A percentile compares a stretch with the other conserved stretches of the same genome.
phyloP scores from a whole-genome alignment of 2,113 vertebrate species.

The Seriola dumerili region DNA sequence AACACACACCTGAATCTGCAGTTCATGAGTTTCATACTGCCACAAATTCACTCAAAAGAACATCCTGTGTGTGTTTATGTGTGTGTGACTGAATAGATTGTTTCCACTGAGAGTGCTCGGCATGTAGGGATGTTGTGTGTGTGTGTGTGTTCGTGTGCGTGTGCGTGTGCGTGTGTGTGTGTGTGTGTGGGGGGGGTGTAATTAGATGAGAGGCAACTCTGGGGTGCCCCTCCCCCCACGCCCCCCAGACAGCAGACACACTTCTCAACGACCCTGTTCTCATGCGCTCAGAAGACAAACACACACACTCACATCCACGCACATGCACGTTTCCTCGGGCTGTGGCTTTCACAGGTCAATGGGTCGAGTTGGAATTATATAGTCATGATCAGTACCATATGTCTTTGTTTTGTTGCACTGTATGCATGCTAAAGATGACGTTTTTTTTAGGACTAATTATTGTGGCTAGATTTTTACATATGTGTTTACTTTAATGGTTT shows the following conservation, averaged over 20 bases:
- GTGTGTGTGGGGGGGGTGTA: conserved; percentile 27
- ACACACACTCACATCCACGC: conserved; percentile 11
- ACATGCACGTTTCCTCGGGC: conserved; percentile 51
- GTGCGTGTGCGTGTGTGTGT: conserved; percentile 24
- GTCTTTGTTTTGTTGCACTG: conserved; percentile 49
- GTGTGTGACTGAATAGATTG: conserved; percentile 22
- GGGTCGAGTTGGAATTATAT: conserved; percentile 68
- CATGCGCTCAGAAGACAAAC: conserved; percentile 33
- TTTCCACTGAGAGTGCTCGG: conserved; percentile 28
- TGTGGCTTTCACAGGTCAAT: conserved; percentile 67
- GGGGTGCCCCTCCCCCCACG: conserved; percentile 60
- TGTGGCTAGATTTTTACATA: neutral
- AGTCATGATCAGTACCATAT: conserved; percentile 76
- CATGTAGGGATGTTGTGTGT: neutral
- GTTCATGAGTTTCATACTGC: conserved; percentile 12
- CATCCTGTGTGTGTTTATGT: conserved; percentile 21
- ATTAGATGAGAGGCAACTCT: conserved; percentile 74
- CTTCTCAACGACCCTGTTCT: conserved; percentile 54
- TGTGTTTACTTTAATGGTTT: neutral
- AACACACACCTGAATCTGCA: conserved; percentile 41
- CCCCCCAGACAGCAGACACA: conserved; percentile 65
- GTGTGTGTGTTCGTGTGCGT: conserved; percentile 21
- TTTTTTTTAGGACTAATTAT: neutral
- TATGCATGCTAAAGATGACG: neutral
- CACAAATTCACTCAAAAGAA: conserved; percentile 30